Evolutionary conservation across 2,113 vertebrate species (phyloP).

Genomic region (Eubucco bourcierii): DNA sequence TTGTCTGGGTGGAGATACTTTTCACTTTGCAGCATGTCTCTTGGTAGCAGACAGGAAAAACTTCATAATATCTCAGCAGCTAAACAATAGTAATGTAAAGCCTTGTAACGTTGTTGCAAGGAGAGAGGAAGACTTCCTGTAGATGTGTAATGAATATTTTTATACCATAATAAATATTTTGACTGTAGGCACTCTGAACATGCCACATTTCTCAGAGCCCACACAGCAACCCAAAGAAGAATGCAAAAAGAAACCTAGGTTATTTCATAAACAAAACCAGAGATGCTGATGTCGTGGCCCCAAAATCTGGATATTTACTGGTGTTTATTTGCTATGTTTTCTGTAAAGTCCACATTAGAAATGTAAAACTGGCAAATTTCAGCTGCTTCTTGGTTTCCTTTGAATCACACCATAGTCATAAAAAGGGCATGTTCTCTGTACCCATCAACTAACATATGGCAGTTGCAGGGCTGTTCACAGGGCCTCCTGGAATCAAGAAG

Average conservation of each 20-base stretch:
- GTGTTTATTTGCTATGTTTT: neutral
- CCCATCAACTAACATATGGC: neutral
- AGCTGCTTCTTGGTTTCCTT: neutral
- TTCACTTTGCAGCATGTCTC: neutral
- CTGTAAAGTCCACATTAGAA: neutral
- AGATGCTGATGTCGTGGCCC: neutral
- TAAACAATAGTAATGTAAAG: neutral
- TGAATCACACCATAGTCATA: neutral
- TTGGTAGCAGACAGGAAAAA: neutral
- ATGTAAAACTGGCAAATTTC: neutral
- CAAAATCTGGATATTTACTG: neutral
- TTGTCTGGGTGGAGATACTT: neutral
- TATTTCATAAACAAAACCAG: neutral
- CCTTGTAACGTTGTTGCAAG: fast-evolving
- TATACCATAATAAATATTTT: neutral
- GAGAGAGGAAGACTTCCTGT: neutral
- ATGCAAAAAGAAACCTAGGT: neutral
- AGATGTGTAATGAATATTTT: neutral
- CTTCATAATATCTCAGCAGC: neutral
- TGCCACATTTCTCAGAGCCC: neutral
- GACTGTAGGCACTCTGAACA: neutral
- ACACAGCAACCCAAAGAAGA: neutral
- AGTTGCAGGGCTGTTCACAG: neutral
- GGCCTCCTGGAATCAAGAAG: neutral
- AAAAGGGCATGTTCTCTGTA: neutral